Base-by-base conservation (phyloP, 2,888 invertebrate genomes). In the Neocrepidodera transversa region DNA sequence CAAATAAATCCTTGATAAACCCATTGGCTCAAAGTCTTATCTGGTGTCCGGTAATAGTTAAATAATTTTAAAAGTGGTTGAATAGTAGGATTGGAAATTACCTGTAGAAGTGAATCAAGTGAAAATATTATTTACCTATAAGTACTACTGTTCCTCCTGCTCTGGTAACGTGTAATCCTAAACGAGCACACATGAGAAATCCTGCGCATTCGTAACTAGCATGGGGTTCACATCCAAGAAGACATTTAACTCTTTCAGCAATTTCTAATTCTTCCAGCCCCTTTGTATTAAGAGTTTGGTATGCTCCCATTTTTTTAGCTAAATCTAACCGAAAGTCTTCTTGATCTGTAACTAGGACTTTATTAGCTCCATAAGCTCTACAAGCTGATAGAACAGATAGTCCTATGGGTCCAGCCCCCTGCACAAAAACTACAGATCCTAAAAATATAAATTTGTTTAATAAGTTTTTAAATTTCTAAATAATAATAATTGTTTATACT, bases 341-440 rank as follows among this genome's bases (percentile, higher is more conserved):
- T 18, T 92, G 77, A 76, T 93, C 92, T 88, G 61, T 28, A n/a
- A 95, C 85, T 10, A 92, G 78, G 20, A 94, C 82, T 74, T 86
- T 86, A 30, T 85, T 82, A 2, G 95, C 95, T 0, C 95, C 95
- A 86, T 91, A 90, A 0, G 93, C 89, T 79, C 88, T 89, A 1
- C 95, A 93, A 0, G 88, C 84, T 40, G 95, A 77, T 68, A 95
- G 75, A 42, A 86, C 87, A 11, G 94, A 88, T 30, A 95, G 83
- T 2, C 95, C 95, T 66, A 96, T 93, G 3, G 95, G 94, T 1
- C 95, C 95, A 1, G 92, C 90, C 10, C 94, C 94, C 51, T 91
- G 81, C 69, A 95, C 86, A 11, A 94, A 81, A 48, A 93, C 89
- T 0, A 80, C 80, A 30, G 87, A 85, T 0, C 90, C 92, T 1